Conservation (phyloP, 1,140 invertebrate species). For the Grapholita molesta region DNA sequence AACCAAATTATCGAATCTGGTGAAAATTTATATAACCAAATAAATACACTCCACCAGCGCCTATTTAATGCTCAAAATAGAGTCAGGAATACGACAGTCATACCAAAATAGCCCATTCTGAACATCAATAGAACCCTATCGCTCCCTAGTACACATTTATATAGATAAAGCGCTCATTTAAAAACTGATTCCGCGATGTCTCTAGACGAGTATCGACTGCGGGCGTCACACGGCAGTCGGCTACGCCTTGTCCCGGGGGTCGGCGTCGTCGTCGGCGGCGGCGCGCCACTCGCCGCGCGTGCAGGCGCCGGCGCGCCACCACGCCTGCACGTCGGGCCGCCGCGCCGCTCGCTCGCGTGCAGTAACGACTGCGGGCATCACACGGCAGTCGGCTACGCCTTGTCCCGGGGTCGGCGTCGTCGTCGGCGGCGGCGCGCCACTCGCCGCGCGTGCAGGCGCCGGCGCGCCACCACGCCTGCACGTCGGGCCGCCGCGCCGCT, state of each 20-base stretch:
- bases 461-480: conserved; percentile 93
- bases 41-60: background rate
- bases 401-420: conserved; percentile 23
- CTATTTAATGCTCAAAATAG: background rate
- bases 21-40: background rate
- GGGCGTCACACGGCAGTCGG: too few species aligned
- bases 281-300: too few species aligned
- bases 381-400: conserved; percentile 20
- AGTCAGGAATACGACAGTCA: background rate
- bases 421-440: conserved; percentile 45
- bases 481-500: conserved; percentile 85
- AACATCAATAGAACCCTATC: background rate
- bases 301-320: too few species aligned
- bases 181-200: background rate
- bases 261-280: too few species aligned
- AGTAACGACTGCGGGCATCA: too few species aligned
- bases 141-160: background rate
- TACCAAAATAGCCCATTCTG: background rate
- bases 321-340: too few species aligned
- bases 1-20: background rate
- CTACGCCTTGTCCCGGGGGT: background rate
- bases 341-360: too few species aligned
- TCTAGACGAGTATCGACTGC: background rate
- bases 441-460: conserved; percentile 64
- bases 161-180: background rate